These are phyloP conservation scores for Tichodroma muraria DNA, from an alignment of 2,113 vertebrate species.

Conservation along the genomic window DNA sequence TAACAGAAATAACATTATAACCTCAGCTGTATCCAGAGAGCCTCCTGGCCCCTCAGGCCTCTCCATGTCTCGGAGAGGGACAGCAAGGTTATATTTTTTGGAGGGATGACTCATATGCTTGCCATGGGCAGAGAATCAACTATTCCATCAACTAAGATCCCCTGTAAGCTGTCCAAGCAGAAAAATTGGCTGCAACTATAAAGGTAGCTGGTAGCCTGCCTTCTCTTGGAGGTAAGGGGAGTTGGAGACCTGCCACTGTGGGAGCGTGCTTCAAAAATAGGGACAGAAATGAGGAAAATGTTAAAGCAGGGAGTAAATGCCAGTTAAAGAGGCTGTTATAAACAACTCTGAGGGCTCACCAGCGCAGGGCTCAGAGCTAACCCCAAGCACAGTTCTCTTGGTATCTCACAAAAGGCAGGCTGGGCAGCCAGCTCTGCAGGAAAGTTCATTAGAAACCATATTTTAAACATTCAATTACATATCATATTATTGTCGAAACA, in stretches of 20 bases:
- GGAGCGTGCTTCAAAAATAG: constrained; percentile 13
- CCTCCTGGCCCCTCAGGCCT: background rate
- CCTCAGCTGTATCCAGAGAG: background rate
- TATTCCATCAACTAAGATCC: constrained; percentile 46
- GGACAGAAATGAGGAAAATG: constrained; percentile 45
- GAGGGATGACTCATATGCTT: constrained; percentile 15
- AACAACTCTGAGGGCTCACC: background rate
- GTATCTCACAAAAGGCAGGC: background rate
- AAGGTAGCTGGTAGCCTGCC: constrained; percentile 54
- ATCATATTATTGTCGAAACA: background rate
- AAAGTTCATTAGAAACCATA: background rate
- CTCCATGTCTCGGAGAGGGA: background rate
- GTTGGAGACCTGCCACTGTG: constrained; percentile 22
- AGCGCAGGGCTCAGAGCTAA: background rate
- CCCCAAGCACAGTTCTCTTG: background rate
- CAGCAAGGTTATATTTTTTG: constrained; percentile 21
- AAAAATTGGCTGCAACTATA: constrained; percentile 44
- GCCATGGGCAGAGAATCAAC: constrained; percentile 43
- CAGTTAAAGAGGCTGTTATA: background rate
- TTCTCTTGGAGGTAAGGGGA: constrained; percentile 42
- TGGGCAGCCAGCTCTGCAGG: background rate
- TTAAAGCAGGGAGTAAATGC: constrained; percentile 12
- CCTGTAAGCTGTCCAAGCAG: constrained; percentile 38
- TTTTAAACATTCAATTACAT: background rate
- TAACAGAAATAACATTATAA: background rate